Evolutionary conservation across 2,888 invertebrate genomes (phyloP).

Genomic region (Biston betularia): DNA sequence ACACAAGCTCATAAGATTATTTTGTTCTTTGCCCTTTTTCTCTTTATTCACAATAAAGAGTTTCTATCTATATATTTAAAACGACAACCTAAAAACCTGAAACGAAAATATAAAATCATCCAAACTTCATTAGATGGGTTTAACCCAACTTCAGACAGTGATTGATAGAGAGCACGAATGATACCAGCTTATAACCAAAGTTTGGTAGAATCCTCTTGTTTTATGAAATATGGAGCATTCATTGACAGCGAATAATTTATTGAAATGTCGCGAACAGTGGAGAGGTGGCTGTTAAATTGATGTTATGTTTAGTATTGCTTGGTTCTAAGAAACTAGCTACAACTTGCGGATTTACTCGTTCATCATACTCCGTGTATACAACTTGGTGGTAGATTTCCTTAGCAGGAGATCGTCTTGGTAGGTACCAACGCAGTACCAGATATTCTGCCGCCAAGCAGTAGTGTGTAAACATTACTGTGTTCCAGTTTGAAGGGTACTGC

Average conservation of each 20-base stretch:
- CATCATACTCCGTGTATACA: too few relatives aligned
- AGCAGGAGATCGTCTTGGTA: too few relatives aligned
- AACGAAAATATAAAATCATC: constrained; percentile 38
- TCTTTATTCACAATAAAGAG: too few relatives aligned
- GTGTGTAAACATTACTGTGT: too few relatives aligned
- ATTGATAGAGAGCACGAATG: constrained; percentile 56
- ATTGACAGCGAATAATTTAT: constrained; percentile 79
- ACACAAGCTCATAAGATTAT: too few relatives aligned
- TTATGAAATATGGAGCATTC: constrained; percentile 76
- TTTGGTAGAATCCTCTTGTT: constrained; percentile 67
- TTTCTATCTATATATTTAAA: too few relatives aligned
- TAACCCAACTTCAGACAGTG: constrained; percentile 55
- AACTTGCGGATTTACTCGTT: not conserved
- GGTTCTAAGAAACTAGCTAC: not conserved
- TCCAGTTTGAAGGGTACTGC: too few relatives aligned
- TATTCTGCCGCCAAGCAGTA: too few relatives aligned
- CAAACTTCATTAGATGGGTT: constrained; percentile 52
- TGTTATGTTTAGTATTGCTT: not conserved
- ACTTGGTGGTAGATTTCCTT: too few relatives aligned
- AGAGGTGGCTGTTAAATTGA: constrained; percentile 8
- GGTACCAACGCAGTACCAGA: too few relatives aligned
- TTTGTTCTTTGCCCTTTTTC: too few relatives aligned
- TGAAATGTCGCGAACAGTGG: constrained; percentile 67
- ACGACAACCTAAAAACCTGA: not conserved
- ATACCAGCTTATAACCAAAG: constrained; percentile 48